Percentiles rank a stretch among this genome's conserved stretches.
These are phyloP conservation scores for Pterophyllum scalare DNA, from an alignment of 2,113 vertebrate species.

Conservation along the genomic window DNA sequence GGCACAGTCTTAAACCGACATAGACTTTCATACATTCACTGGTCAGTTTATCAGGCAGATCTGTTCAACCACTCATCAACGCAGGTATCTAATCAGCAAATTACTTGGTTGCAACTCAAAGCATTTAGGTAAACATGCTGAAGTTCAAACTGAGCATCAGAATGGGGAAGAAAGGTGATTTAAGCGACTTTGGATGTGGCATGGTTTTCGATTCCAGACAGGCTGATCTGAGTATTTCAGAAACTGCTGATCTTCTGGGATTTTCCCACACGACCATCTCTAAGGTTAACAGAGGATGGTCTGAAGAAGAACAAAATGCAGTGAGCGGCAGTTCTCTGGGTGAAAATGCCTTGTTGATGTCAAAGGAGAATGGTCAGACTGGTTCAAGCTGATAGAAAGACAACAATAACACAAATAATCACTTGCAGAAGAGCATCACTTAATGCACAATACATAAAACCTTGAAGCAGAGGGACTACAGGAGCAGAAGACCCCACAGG, in stretches of 20 bases:
- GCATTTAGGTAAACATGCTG: neutral
- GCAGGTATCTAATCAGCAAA: too few species aligned
- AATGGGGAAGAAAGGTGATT: neutral
- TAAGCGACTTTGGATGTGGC: neutral
- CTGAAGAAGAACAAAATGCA: too few species aligned
- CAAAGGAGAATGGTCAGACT: neutral
- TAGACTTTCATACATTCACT: neutral
- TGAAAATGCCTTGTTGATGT: too few species aligned
- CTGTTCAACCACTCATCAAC: too few species aligned
- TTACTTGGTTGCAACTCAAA: neutral
- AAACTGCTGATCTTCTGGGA: too few species aligned
- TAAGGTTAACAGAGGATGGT: too few species aligned
- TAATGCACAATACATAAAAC: neutral
- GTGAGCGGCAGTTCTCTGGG: too few species aligned
- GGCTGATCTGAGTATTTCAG: too few species aligned
- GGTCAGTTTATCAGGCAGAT: neutral
- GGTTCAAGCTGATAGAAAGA: neutral
- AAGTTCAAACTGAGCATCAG: neutral
- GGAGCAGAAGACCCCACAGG: neutral
- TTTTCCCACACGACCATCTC: too few species aligned
- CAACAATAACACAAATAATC: neutral
- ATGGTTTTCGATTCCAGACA: too few species aligned
- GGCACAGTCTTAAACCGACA: neutral
- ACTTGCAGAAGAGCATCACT: neutral
- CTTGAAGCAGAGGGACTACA: neutral